Evolutionary conservation across 2,888 invertebrate genomes (phyloP).

Genomic region (Stenurella melanura): DNA sequence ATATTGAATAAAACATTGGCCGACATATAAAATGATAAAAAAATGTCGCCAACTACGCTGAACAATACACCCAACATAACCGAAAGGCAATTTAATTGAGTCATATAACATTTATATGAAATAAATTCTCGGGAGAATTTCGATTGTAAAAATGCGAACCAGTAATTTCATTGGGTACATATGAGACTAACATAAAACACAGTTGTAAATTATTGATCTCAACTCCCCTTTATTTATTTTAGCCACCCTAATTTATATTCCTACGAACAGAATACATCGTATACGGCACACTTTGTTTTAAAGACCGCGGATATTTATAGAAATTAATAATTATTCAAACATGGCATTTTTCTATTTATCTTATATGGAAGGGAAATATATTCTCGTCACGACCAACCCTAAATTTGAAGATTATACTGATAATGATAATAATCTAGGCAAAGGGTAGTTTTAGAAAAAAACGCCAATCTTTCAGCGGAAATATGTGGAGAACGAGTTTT

Average conservation of each 20-base stretch:
- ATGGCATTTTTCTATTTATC: conserved; percentile 18
- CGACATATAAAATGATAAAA: conserved; percentile 54
- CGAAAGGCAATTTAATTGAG: conserved; percentile 68
- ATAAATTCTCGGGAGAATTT: conserved; percentile 70
- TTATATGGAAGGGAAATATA: conserved; percentile 3
- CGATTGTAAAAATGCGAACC: conserved; percentile 71
- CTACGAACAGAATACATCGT: conserved; percentile 35
- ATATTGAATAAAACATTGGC: conserved; percentile 57
- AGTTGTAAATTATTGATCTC: conserved; percentile 72
- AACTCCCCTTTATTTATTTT: conserved; percentile 72
- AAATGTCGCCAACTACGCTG: conserved; percentile 60
- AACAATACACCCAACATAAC: conserved; percentile 58
- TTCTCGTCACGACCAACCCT: background rate
- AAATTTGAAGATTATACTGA: background rate
- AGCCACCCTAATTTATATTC: conserved; percentile 64
- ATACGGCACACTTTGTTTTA: conserved; percentile 36
- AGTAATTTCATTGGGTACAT: conserved; percentile 69
- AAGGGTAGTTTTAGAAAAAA: too few species aligned
- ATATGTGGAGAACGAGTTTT: too few species aligned
- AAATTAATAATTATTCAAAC: conserved; percentile 36
- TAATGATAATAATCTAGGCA: too few species aligned
- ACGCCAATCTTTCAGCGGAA: too few species aligned
- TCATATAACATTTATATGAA: conserved; percentile 70
- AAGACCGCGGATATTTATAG: conserved; percentile 34
- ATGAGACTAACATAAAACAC: conserved; percentile 70